Conservation (phyloP, 2,113 vertebrate genomes). For the Melanerpes aurifrons region DNA sequence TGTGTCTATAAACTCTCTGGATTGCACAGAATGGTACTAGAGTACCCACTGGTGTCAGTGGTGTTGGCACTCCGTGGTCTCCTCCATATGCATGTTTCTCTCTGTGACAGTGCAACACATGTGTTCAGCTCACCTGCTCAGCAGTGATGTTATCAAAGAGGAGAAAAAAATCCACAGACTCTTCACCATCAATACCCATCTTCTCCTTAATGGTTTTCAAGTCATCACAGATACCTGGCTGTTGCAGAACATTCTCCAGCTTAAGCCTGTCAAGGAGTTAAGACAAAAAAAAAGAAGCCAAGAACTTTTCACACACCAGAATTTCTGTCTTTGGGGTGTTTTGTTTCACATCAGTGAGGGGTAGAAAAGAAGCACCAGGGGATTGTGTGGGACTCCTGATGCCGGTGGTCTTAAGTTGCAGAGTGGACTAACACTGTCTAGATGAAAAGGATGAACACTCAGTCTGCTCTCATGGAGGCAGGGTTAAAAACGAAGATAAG, state of each 20-base stretch:
- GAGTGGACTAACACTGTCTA: neutral
- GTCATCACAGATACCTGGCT: conserved; percentile 86
- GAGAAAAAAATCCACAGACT: conserved; percentile 86
- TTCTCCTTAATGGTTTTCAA: conserved; percentile 83
- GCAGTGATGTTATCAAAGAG: conserved; percentile 91
- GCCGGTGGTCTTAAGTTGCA: neutral
- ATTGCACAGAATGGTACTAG: neutral
- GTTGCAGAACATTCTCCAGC: conserved; percentile 70
- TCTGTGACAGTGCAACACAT: neutral
- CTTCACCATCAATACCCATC: conserved; percentile 79
- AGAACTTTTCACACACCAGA: neutral
- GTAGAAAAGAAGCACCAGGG: neutral
- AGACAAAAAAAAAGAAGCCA: neutral
- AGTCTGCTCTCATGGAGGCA: neutral
- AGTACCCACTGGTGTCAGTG: neutral
- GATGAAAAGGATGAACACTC: neutral
- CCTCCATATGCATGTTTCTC: neutral
- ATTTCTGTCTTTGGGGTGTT: neutral
- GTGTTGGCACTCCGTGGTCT: neutral
- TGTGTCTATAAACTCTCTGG: neutral
- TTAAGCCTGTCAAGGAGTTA: conserved; percentile 74
- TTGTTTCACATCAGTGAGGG: neutral
- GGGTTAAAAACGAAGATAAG: neutral
- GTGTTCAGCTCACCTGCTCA: conserved; percentile 83
- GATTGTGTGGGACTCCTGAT: neutral